Evolutionary conservation across 92 coral and sea anemone species (phyloP).

Genomic region (Porites rus): DNA sequence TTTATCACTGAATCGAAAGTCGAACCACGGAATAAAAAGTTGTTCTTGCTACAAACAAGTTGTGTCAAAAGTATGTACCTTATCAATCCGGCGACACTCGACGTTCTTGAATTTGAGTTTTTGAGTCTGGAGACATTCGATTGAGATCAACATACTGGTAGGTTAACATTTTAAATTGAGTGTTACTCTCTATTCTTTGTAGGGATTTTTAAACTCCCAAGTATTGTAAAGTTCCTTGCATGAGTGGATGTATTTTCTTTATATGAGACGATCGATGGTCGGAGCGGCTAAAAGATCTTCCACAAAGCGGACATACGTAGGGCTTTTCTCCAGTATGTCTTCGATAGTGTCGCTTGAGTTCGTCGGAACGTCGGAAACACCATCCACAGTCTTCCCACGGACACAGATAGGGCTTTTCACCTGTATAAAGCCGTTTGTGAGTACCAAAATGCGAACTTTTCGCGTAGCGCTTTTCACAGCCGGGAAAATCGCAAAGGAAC

Average conservation of each 20-base stretch:
- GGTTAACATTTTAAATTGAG: not conserved
- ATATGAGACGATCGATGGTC: constrained; percentile 91
- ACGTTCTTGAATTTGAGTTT: not conserved
- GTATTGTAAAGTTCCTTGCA: not conserved
- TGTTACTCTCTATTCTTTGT: too few species aligned
- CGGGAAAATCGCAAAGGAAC: constrained; percentile 85
- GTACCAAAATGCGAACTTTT: constrained; percentile 85
- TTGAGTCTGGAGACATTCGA: not conserved
- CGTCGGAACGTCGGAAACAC: constrained; percentile 89
- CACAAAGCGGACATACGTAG: constrained; percentile 90
- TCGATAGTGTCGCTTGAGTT: constrained; percentile 87
- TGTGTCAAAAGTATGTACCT: not conserved
- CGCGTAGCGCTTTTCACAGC: constrained; percentile 82
- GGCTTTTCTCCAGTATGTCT: constrained; percentile 93
- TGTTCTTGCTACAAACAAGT: not conserved
- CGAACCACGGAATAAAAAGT: not conserved
- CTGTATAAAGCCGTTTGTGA: constrained; percentile 78
- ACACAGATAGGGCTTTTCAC: constrained; percentile 88
- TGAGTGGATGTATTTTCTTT: constrained; percentile 76
- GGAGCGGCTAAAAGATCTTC: constrained; percentile 89
- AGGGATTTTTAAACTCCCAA: not conserved
- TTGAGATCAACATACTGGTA: not conserved
- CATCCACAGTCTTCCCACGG: constrained; percentile 90
- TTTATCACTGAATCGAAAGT: not conserved
- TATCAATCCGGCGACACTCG: not conserved